Base-by-base conservation (phyloP, 2,888 invertebrate genomes). In the Cryptocephalus moraei region DNA sequence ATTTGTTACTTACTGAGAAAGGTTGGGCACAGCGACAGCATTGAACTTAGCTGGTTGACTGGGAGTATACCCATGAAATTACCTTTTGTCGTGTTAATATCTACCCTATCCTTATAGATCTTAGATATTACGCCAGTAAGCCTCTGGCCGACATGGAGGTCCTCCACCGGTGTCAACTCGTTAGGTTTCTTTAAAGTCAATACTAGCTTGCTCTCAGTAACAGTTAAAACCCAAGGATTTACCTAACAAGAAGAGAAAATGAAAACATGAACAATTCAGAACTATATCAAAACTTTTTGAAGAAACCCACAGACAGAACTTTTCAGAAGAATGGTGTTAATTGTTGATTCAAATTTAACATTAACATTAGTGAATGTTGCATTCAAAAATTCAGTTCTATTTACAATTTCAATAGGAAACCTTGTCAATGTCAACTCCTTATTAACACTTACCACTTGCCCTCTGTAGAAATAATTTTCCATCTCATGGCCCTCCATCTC, bases 401-500 rank as follows among this genome's bases (percentile, higher is more conserved):
- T 22, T 22, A 4, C 22, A 22, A n/a, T 22, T 22, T 22, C 22
- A 22, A 22, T 22, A 22, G 3, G 3, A 4, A 4, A 22, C 22
- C 22, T 22, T 22, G 22, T 22, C 22, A 2, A 22, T 22, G 22
- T 22, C 22, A 22, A 22, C 22, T 2, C 6, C 22, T 4, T 22
- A 22, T 22, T 22, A 22, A 22, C 12, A 50, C 55, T 49, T 61
- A 80, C 77, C 48, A 80, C 76, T 68, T 83, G 80, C 41, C 84
- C 84, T 4, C 74, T 49, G 45, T 75, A 75, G 66, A 76, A 80
- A 48, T 76, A 73, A 46, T 73, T 69, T 0, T 66, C 63, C n/a
- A 47, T 48, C 10, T 45, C 44, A 32, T 60, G 54, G 6, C 54
- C 48, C 48, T 61, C 55, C 8, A 49, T 51, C n/a, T 43, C 44